A percentile compares a stretch with the other conserved stretches of the same genome.
phyloP scores from a whole-genome alignment of 2,797 vertebrate genomes.

The Coccyzus lansbergi region DNA sequence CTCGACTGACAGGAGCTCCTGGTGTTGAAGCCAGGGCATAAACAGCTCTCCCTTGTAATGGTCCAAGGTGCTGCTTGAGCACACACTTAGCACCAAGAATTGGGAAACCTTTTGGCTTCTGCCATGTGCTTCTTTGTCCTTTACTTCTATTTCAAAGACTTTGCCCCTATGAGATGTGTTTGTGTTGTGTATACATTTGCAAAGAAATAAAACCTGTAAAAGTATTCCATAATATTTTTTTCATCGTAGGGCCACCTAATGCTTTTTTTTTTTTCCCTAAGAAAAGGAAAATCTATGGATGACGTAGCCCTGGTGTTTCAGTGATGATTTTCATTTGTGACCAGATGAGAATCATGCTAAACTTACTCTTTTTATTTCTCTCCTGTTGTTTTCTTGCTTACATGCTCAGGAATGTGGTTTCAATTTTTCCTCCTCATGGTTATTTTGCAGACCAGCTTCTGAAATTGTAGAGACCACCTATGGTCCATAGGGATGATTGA shows the following conservation, averaged over 20 bases:
- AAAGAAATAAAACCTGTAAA: background rate
- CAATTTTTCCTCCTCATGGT: background rate
- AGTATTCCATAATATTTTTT: background rate
- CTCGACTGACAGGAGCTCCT: background rate
- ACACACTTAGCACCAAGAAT: background rate
- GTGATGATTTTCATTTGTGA: background rate
- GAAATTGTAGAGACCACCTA: background rate
- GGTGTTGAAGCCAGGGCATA: background rate
- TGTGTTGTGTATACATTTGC: background rate
- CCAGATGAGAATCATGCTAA: background rate
- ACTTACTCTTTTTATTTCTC: background rate
- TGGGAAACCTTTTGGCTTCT: background rate
- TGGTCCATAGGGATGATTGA: background rate
- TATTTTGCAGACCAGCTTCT: background rate
- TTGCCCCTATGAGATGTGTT: background rate
- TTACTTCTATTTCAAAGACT: background rate
- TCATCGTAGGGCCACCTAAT: background rate
- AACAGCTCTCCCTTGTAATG: rapidly evolving
- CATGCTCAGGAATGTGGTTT: background rate
- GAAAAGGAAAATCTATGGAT: background rate
- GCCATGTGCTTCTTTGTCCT: background rate
- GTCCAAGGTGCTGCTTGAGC: background rate
- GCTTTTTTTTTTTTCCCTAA: background rate
- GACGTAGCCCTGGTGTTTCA: background rate
- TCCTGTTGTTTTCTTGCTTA: background rate